Conservation (phyloP, 2,113 vertebrate species). For the Barbus barbus region DNA sequence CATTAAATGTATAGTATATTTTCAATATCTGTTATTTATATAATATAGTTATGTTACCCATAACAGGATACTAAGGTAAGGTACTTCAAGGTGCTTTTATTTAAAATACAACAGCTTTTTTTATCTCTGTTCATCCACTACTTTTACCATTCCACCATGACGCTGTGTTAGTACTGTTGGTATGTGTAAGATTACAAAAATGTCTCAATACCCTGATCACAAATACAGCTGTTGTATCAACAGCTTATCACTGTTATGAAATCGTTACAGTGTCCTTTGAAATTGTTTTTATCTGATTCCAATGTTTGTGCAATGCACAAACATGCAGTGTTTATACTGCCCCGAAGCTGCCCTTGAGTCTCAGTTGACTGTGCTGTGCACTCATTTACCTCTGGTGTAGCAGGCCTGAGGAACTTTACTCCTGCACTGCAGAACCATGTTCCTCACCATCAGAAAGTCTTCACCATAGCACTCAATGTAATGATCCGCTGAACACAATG, state of each 20-base stretch:
- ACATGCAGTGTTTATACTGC: background rate
- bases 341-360: background rate
- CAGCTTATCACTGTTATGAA: background rate
- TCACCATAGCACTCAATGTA: conserved; percentile 66
- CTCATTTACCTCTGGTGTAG: conserved; percentile 68
- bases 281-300: background rate
- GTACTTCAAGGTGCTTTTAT: too few relatives aligned
- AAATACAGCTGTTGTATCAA: background rate
- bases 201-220: too few relatives aligned
- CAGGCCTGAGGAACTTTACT: conserved; percentile 65
- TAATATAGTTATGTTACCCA: too few relatives aligned
- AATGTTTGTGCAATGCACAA: background rate
- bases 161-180: background rate
- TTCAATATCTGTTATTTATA: too few relatives aligned
- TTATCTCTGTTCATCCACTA: too few relatives aligned
- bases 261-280: background rate
- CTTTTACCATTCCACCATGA: too few relatives aligned
- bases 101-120: background rate
- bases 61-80: too few relatives aligned
- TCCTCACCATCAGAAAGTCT: conserved; percentile 66
- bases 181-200: background rate
- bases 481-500: conserved; percentile 47
- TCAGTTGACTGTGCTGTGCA: background rate
- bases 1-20: too few relatives aligned
- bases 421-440: conserved; percentile 59